Conservation (phyloP, 2,888 invertebrate species). For the Ceramica pisi region DNA sequence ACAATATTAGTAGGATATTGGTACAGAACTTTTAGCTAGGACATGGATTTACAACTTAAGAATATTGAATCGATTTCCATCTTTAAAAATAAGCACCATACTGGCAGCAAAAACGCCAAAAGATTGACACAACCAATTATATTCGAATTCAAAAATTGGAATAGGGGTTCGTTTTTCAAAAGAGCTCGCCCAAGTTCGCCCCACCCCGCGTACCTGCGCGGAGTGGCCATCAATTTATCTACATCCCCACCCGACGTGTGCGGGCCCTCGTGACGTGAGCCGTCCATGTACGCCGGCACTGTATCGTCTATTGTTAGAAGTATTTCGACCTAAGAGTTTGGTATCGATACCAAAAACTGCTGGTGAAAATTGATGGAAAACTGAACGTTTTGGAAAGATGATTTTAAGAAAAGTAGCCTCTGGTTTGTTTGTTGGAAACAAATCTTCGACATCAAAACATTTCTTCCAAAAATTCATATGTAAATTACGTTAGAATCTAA, state of each 20-base stretch:
- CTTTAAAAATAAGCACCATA: constrained; percentile 32
- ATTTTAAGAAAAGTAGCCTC: not conserved
- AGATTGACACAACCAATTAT: constrained; percentile 60
- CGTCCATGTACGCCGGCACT: constrained; percentile 77
- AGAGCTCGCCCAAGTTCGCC: constrained; percentile 65
- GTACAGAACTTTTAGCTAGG: not conserved
- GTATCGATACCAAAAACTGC: constrained; percentile 14
- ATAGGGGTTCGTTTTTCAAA: constrained; percentile 75
- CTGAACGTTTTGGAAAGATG: too few species aligned
- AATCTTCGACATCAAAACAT: constrained; percentile 2
- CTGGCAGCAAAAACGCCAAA: constrained; percentile 12
- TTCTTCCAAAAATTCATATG: constrained; percentile 21
- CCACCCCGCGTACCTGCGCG: constrained; percentile 81
- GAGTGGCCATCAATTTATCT: constrained; percentile 84
- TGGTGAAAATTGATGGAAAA: not conserved
- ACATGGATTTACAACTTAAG: not conserved
- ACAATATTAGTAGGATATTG: too few species aligned
- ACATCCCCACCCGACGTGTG: constrained; percentile 79
- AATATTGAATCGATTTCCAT: constrained; percentile 8
- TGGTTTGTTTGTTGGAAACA: not conserved
- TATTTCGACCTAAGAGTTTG: constrained; percentile 24
- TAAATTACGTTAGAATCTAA: constrained; percentile 66
- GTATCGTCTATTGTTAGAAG: constrained; percentile 71
- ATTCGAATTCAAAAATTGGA: constrained; percentile 62
- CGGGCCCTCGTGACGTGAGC: constrained; percentile 77